Percentiles rank a stretch among this genome's conserved stretches.
phyloP scores from a whole-genome alignment of 2,797 vertebrate genomes.

The Lagocephalus sceleratus region DNA sequence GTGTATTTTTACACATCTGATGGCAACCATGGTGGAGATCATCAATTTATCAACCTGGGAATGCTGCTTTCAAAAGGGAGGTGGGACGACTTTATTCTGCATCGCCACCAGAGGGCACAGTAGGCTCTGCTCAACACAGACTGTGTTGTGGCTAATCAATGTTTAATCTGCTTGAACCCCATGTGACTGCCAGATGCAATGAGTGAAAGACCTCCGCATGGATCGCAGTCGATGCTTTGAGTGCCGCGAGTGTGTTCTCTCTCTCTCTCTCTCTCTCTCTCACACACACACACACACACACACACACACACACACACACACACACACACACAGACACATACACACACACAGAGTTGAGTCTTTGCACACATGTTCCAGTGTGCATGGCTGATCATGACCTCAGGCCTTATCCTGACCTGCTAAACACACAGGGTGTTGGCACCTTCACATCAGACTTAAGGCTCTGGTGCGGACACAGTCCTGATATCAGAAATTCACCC shows the following conservation, averaged over 20 bases:
- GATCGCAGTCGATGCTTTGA: constrained; percentile 23
- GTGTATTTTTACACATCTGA: constrained; percentile 17
- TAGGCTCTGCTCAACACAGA: too few species aligned
- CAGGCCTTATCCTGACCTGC: constrained; percentile 4
- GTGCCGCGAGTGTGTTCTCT: constrained; percentile 36
- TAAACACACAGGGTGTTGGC: constrained; percentile 7
- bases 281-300: constrained; percentile 11
- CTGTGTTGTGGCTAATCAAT: too few species aligned
- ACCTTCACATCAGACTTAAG: constrained; percentile 5
- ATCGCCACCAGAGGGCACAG: too few species aligned
- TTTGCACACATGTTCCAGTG: constrained; percentile 28
- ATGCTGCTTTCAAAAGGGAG: constrained; percentile 2
- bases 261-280: too few species aligned
- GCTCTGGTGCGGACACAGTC: constrained; percentile 12
- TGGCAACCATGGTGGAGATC: constrained; percentile 30
- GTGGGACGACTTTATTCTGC: too few species aligned
- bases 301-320: constrained; percentile 20
- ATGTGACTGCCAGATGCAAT: constrained; percentile 41
- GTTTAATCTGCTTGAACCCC: constrained; percentile 9
- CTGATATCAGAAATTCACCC: not conserved
- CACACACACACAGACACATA: constrained; percentile 3
- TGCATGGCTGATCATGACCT: constrained; percentile 4
- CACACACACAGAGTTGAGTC: constrained; percentile 21
- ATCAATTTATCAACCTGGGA: too few species aligned
- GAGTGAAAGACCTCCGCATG: constrained; percentile 46